Evolutionary conservation across 2,888 invertebrate genomes (phyloP).

Genomic region (Ashinkailepas kermadecensis): DNA sequence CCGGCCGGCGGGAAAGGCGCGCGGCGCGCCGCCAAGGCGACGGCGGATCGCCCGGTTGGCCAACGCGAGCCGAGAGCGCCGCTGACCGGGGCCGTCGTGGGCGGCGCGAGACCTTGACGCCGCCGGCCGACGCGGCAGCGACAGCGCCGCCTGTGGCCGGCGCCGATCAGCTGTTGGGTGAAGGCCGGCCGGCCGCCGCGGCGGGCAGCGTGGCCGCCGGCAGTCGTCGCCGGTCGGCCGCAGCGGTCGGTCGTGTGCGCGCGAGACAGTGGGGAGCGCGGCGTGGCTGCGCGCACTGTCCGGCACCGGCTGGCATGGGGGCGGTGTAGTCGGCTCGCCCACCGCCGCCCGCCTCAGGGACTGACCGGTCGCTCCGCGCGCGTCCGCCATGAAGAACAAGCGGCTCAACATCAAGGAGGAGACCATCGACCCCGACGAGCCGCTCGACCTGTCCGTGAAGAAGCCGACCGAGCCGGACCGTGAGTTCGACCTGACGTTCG

Average conservation of each 20-base stretch:
- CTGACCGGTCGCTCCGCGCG: too few species aligned
- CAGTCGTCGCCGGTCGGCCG: background rate
- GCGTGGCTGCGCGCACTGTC: too few species aligned
- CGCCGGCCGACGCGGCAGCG: background rate
- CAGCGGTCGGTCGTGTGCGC: background rate
- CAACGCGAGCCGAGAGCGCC: background rate
- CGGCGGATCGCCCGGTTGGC: background rate
- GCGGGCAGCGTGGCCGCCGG: background rate
- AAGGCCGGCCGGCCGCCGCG: background rate
- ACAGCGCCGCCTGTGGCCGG: background rate
- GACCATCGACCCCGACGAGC: background rate
- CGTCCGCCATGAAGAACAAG: slow-evolving; percentile 16
- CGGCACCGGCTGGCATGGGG: too few species aligned
- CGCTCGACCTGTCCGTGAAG: slow-evolving; percentile 11
- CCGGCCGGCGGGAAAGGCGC: background rate
- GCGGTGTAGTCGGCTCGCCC: background rate
- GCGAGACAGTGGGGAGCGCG: too few species aligned
- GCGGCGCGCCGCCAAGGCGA: background rate
- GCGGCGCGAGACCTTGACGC: slow-evolving; percentile 1
- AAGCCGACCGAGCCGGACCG: background rate
- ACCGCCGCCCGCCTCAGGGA: too few species aligned
- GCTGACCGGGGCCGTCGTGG: background rate
- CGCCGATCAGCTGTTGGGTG: slow-evolving; percentile 3
- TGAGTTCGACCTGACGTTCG: background rate
- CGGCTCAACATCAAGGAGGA: slow-evolving; percentile 21